Evolutionary conservation across 1,140 invertebrate species (phyloP), one percentile per base, ranked within the genome.

Genomic region (Drosophila yakuba): DNA sequence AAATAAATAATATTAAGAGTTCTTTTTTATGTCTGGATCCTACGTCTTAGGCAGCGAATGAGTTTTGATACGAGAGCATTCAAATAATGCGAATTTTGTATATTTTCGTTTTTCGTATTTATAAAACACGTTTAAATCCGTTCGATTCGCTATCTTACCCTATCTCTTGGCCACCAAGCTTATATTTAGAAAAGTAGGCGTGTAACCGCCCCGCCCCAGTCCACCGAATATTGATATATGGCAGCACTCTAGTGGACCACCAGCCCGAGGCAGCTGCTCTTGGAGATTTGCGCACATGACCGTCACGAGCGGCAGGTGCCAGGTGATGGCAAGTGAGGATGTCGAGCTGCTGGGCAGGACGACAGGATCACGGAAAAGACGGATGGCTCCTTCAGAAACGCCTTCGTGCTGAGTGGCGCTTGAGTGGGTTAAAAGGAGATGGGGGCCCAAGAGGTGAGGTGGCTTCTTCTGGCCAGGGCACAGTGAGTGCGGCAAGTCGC

Each of bases 181-280:
- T 86, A 85, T 86, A 78, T 81, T 60, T 85, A 85, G 82, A 69
- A 85, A 82, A 74, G 62, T 50, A 51, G 82, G 82, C 78, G 74
- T 75, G 78, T 66, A 17, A 14, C 20, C 44, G 60, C 51, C 51
- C 52, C 63, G 39, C 15, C 62, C 58, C 39, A 23, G 36, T 35
- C n/a, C 48, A 39, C 41, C 38, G 11, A 51, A 45, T 78, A 69
- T 81, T 74, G 74, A 82, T 86, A 86, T 75, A 78, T 63, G 44
- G 48, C 25, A 64, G 55, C 77, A 71, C 81, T 85, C 56, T 50
- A 71, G 52, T 38, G 28, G 48, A 72, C 41, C 17, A 38, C 51
- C 36, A 35, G 23, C 45, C 56, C 47, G 77, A 28, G 62, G 51
- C 63, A 60, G 68, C 57, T 63, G 66, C 52, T 77, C 73, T 71